phyloP scores from a whole-genome alignment of 2,797 vertebrate genomes.

The Myripristis jacobus region DNA sequence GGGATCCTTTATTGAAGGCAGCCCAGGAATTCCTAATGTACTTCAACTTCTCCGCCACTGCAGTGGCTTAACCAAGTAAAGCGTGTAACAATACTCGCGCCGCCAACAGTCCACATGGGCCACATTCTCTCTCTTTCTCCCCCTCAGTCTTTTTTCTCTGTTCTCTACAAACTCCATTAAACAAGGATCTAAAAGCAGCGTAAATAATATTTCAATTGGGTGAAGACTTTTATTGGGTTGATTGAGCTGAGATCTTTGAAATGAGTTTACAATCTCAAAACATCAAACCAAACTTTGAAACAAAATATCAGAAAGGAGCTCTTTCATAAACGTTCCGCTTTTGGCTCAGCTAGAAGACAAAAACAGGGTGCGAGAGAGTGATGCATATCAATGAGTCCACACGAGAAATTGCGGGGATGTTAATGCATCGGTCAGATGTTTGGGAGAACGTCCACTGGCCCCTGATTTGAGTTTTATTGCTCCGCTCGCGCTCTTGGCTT shows the following conservation, averaged over 20 bases:
- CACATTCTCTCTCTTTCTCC: conserved; percentile 1
- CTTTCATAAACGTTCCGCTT: conserved; percentile 47
- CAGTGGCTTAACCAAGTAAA: conserved; percentile 81
- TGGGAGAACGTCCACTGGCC: conserved; percentile 68
- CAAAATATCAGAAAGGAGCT: conserved; percentile 32
- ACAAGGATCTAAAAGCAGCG: conserved; percentile 73
- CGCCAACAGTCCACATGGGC: conserved; percentile 59
- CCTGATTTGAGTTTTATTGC: conserved; percentile 80
- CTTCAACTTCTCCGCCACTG: conserved; percentile 78
- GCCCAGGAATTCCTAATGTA: conserved; percentile 83
- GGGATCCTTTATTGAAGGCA: conserved; percentile 82
- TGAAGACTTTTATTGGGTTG: conserved; percentile 72
- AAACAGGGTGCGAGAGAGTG: not conserved
- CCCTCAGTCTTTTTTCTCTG: conserved; percentile 22
- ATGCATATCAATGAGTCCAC: conserved; percentile 64
- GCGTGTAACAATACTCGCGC: conserved; percentile 69
- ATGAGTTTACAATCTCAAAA: conserved; percentile 46
- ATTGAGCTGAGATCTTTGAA: conserved; percentile 63
- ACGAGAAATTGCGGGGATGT: conserved; percentile 53
- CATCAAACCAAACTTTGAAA: conserved; percentile 48
- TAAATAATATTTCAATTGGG: conserved; percentile 75
- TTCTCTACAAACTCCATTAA: conserved; percentile 74
- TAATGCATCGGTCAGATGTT: conserved; percentile 82
- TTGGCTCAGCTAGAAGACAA: conserved; percentile 19
- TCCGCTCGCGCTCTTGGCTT: conserved; percentile 70